These are phyloP conservation scores for Cotesia typhae DNA, from an alignment of 1,140 invertebrate genomes.

Conservation along the genomic window DNA sequence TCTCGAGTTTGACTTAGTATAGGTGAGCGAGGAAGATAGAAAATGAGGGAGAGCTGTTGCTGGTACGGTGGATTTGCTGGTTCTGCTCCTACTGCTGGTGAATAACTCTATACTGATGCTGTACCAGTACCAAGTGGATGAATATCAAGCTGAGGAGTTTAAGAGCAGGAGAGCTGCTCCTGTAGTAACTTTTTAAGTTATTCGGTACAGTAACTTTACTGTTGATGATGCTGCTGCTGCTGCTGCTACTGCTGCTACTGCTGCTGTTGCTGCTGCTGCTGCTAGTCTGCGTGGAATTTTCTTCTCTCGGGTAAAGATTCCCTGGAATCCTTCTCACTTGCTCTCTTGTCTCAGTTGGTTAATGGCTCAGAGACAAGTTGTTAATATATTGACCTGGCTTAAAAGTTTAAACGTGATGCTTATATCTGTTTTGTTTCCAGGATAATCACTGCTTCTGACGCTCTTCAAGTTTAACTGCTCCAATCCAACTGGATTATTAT, in stretches of 20 bases:
- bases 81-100: not conserved
- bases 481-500: no score
- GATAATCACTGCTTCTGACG: no score
- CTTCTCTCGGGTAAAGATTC: constrained; percentile 2
- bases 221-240: not conserved
- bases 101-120: not conserved
- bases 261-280: not conserved
- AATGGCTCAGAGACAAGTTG: constrained; percentile 18
- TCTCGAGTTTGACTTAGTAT: not conserved
- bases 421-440: not conserved
- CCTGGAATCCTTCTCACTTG: constrained; percentile 26
- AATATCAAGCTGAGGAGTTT: no score
- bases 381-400: not conserved
- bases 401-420: not conserved
- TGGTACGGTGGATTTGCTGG: constrained; percentile 17
- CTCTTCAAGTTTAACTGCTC: no score
- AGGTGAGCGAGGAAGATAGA: not conserved
- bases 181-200: constrained; percentile 28
- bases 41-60: no score
- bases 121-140: no score
- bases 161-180: not conserved
- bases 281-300: constrained; percentile 15
- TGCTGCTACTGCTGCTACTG: not conserved
- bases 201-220: not conserved
- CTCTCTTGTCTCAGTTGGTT: constrained; percentile 18